Conservation (phyloP, 2,113 vertebrate species). For the Enhydra lutris region DNA sequence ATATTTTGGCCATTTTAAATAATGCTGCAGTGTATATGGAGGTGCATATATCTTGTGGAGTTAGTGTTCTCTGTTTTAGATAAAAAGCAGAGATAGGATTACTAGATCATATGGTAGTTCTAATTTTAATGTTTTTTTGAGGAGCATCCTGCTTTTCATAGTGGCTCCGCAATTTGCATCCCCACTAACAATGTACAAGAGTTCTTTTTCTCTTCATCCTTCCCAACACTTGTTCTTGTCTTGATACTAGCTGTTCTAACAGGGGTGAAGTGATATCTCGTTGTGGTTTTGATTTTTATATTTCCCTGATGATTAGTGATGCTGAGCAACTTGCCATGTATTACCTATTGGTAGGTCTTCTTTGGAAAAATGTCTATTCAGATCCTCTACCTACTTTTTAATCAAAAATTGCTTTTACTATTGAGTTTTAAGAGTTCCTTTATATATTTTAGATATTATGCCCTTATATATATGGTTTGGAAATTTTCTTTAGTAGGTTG, state of each 20-base stretch:
- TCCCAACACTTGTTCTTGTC: not conserved
- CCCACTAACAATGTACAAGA: not conserved
- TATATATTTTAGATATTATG: not conserved
- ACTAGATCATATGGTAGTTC: not conserved
- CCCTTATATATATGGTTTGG: not conserved
- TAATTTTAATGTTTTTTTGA: not conserved
- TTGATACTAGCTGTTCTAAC: not conserved
- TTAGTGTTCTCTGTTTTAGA: not conserved
- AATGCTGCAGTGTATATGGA: not conserved
- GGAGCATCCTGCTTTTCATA: not conserved
- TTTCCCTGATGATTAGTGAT: not conserved
- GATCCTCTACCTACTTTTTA: not conserved
- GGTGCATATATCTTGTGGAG: not conserved
- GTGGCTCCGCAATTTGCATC: not conserved
- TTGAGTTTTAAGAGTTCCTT: not conserved
- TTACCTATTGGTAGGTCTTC: not conserved
- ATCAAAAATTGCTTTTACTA: not conserved
- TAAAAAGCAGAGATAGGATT: not conserved
- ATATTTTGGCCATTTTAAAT: not conserved
- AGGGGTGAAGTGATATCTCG: not conserved
- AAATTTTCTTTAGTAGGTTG: not conserved
- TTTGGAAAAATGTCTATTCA: not conserved
- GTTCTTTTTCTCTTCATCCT: not conserved
- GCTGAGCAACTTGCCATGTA: not conserved
- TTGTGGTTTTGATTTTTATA: not conserved